phyloP scores from a whole-genome alignment of 2,797 vertebrate genomes.

The Siniperca obscura region DNA sequence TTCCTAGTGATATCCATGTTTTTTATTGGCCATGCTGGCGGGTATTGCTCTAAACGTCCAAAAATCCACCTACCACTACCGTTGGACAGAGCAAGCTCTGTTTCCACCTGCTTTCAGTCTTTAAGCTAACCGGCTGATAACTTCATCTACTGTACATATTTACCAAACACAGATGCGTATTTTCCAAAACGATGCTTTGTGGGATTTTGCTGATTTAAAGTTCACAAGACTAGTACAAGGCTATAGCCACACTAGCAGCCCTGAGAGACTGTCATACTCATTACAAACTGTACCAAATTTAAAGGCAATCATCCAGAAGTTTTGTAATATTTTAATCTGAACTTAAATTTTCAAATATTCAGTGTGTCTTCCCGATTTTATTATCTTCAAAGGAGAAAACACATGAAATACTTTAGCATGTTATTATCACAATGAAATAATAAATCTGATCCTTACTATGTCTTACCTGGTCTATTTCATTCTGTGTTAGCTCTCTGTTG shows the following conservation, averaged over 20 bases:
- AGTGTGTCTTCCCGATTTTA: neutral
- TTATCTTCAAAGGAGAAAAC: neutral
- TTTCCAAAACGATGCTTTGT: neutral
- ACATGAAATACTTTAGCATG: neutral
- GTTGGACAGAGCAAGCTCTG: too few relatives aligned
- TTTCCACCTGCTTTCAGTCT: too few relatives aligned
- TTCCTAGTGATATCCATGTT: neutral
- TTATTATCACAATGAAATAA: neutral
- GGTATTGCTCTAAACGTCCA: neutral
- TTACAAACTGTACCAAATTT: neutral
- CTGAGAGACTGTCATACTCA: neutral
- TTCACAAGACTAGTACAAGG: neutral
- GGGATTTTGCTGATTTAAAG: neutral
- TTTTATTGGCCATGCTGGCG: neutral
- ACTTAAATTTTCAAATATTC: neutral
- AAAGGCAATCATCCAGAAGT: neutral
- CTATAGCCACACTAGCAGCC: neutral
- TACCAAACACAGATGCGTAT: neutral
- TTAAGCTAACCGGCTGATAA: neutral
- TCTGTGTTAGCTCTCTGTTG: constrained; percentile 34
- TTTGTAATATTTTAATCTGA: neutral
- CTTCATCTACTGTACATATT: neutral
- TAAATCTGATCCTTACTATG: neutral
- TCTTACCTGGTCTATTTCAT: constrained; percentile 57
- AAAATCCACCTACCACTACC: too few relatives aligned